These are phyloP conservation scores for Eurois occulta DNA, from an alignment of 2,888 invertebrate species.

Conservation along the genomic window DNA sequence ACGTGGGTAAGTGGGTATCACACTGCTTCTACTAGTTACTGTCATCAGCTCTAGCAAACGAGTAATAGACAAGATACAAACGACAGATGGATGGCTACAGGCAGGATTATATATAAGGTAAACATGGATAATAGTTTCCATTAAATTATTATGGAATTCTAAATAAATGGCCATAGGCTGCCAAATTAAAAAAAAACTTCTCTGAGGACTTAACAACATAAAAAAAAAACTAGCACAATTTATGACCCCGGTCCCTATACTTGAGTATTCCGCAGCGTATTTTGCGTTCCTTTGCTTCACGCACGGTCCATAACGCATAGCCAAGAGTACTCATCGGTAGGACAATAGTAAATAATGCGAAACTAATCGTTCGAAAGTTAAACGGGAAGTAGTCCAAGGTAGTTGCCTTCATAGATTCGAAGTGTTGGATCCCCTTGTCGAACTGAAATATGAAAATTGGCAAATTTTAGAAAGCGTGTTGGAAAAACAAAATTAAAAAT, in stretches of 20 bases:
- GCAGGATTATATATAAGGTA: not conserved
- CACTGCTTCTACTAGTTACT: not conserved
- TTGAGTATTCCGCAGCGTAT: constrained; percentile 92
- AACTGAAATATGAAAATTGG: constrained; percentile 90
- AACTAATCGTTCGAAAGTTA: constrained; percentile 86
- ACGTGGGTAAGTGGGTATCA: not conserved
- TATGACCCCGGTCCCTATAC: constrained; percentile 92
- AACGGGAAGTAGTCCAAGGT: constrained; percentile 92
- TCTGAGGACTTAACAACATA: not conserved
- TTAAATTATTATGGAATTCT: not conserved
- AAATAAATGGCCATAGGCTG: not conserved
- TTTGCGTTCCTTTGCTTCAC: constrained; percentile 87
- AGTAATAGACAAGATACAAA: not conserved
- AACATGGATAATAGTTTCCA: not conserved
- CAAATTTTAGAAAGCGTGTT: not conserved
- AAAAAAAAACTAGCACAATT: constrained; percentile 63
- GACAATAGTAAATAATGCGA: constrained; percentile 84
- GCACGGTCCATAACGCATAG: constrained; percentile 86
- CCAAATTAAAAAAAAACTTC: not conserved
- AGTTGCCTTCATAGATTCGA: constrained; percentile 92
- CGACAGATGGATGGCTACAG: not conserved
- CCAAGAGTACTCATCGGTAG: constrained; percentile 89
- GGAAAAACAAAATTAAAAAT: not conserved
- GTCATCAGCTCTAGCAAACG: not conserved
- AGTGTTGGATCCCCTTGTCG: constrained; percentile 94